Base-by-base conservation (phyloP, 2,888 invertebrate genomes). In the Chymomyza procnemis region DNA sequence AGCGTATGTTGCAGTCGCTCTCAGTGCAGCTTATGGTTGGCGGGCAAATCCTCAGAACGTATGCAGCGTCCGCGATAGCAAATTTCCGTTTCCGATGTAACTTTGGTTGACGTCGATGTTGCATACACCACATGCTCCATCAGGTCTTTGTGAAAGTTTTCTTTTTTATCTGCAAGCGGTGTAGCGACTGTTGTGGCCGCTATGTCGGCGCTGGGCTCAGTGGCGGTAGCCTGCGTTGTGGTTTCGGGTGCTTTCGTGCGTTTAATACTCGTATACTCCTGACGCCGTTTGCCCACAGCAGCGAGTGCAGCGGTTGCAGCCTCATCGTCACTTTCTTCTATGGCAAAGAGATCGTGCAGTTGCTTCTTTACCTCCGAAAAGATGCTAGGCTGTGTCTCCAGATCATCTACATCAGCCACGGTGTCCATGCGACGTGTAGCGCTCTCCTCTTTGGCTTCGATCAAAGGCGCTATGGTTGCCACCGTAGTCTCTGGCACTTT, bases 41-140 rank as follows among this genome's bases (percentile, higher is more conserved):
- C 74, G 66, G 90, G 90, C 78, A 90, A 79, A 80, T 90, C 90
- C 65, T 90, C 90, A 63, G 93, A 93, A 91, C 96, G 96, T 73
- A 96, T 94, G 90, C 97, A 97, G 87, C 95, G 94, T 14, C 97
- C 97, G 88, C 95, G 94, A 90, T 95, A 97, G 88, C 97, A 97
- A 73, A 97, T 97, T 91, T 96, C 96, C 46, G 96, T 96, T 93
- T 96, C 96, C 78, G 96, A 95, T 14, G 96, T 95, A 90, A 95
- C 95, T 19, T 96, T 96, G 2, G 95, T 95, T 85, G 95, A 95
- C 1, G 86, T 85, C 1, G 96, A 95, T 0, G 96, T 96, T 48
- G 91, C 90, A 70, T 89, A 91, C 6, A 91, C 89, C n/a, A 90
- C 89, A 66, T 90, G 88, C 61, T 90, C 88, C 90, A 91, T 91